These are phyloP conservation scores for Orientallactaga sibirica DNA, from an alignment of 2,797 vertebrate genomes.

Conservation along the genomic window DNA sequence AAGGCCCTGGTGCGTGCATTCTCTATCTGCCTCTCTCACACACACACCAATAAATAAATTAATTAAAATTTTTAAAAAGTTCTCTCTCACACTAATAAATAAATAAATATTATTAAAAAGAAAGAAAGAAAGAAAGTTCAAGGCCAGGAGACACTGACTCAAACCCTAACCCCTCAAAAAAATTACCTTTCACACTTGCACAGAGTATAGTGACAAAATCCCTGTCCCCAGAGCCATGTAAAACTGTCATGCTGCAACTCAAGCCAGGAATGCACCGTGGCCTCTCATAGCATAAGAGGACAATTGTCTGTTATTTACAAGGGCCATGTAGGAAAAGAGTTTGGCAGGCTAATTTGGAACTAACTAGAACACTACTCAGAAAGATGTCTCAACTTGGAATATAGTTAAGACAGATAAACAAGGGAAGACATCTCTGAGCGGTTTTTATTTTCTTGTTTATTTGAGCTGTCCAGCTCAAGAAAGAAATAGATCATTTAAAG, in stretches of 20 bases:
- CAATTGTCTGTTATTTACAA: background rate
- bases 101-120: no score
- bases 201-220: background rate
- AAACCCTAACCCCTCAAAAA: background rate
- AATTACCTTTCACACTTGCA: background rate
- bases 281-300: background rate
- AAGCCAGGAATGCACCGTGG: no score
- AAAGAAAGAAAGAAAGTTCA: no score
- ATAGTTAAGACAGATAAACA: background rate
- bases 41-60: no score
- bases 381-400: background rate
- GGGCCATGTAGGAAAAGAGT: background rate
- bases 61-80: no score
- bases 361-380: background rate
- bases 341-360: background rate
- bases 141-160: background rate
- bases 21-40: no score
- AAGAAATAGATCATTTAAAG: background rate
- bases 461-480: background rate
- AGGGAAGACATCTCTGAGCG: background rate
- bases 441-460: conserved; percentile 37
- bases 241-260: fast-evolving
- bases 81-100: no score
- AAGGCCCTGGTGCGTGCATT: no score
- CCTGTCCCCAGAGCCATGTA: background rate